Evolutionary conservation across 2,113 vertebrate genomes (phyloP).

Genomic region (Halichoerus grypus): DNA sequence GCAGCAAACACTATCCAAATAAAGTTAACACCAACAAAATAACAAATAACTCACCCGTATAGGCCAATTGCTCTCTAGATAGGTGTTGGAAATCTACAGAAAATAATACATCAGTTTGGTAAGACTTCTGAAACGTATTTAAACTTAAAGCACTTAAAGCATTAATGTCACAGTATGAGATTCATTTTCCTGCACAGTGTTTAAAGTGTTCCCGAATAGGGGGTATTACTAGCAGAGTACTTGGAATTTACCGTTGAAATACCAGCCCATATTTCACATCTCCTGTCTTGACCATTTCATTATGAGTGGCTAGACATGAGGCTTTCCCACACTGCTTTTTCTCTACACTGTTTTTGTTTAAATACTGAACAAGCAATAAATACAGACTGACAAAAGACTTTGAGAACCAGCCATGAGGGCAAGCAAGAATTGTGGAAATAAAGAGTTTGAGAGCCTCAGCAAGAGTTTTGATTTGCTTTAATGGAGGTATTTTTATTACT

Average conservation of each 20-base stretch:
- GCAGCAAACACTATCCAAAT: not conserved
- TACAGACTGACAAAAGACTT: not conserved
- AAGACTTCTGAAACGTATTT: conserved; percentile 64
- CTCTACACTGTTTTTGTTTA: not conserved
- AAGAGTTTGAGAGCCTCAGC: not conserved
- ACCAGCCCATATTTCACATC: not conserved
- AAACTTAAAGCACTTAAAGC: conserved; percentile 13
- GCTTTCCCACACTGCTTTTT: not conserved
- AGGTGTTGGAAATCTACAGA: conserved; percentile 96
- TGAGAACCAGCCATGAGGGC: not conserved
- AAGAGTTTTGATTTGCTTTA: not conserved
- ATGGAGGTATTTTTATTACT: conserved; percentile 11
- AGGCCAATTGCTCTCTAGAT: conserved; percentile 99
- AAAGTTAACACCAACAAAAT: conserved; percentile 67
- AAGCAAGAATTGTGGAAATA: not conserved
- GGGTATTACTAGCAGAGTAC: not conserved
- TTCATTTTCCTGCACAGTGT: conserved; percentile 38
- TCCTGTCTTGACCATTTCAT: conserved; percentile 19
- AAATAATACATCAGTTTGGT: conserved; percentile 70
- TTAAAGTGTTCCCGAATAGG: conserved; percentile 21
- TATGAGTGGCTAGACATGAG: not conserved
- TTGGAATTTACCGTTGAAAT: not conserved
- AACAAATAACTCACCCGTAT: conserved; percentile 93
- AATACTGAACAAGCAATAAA: not conserved
- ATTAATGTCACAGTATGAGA: conserved; percentile 9